Conservation (phyloP, 1,140 invertebrate species). For the Drosophila jambulina region DNA sequence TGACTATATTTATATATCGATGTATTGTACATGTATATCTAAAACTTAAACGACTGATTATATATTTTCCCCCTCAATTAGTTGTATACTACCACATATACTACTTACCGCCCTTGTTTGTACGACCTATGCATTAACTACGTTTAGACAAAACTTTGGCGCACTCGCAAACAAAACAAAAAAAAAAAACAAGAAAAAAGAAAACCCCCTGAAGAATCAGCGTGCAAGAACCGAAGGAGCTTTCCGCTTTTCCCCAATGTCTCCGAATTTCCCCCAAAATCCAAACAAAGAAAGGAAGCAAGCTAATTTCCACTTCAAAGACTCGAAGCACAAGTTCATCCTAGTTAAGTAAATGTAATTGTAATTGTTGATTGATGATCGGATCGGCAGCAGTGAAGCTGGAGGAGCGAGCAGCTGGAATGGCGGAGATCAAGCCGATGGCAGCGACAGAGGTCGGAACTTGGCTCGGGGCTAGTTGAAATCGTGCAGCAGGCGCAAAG, state of each 20-base stretch:
- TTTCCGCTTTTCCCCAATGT: slow-evolving; percentile 4
- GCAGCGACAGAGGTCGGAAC: neutral
- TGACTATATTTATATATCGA: slow-evolving; percentile 65
- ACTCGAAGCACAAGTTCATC: slow-evolving; percentile 78
- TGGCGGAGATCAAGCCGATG: slow-evolving; percentile 13
- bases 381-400: slow-evolving; percentile 24
- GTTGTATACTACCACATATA: slow-evolving; percentile 31
- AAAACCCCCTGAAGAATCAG: neutral
- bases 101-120: slow-evolving; percentile 38
- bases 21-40: slow-evolving; percentile 71
- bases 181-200: neutral
- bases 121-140: slow-evolving; percentile 48
- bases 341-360: slow-evolving; percentile 71
- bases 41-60: slow-evolving; percentile 80
- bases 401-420: slow-evolving; percentile 5
- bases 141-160: slow-evolving; percentile 34
- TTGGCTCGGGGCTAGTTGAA: slow-evolving; percentile 56
- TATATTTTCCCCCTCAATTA: slow-evolving; percentile 70
- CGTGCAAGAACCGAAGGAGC: neutral
- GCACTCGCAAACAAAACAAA: neutral
- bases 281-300: neutral
- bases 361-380: slow-evolving; percentile 68
- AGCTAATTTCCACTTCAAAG: slow-evolving; percentile 63
- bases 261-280: neutral
- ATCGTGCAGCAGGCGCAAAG: slow-evolving; percentile 73